Evolutionary conservation across 2,797 vertebrate genomes (phyloP), one percentile per base, ranked within the genome.

Genomic region (Enteromius thamalakanensis): DNA sequence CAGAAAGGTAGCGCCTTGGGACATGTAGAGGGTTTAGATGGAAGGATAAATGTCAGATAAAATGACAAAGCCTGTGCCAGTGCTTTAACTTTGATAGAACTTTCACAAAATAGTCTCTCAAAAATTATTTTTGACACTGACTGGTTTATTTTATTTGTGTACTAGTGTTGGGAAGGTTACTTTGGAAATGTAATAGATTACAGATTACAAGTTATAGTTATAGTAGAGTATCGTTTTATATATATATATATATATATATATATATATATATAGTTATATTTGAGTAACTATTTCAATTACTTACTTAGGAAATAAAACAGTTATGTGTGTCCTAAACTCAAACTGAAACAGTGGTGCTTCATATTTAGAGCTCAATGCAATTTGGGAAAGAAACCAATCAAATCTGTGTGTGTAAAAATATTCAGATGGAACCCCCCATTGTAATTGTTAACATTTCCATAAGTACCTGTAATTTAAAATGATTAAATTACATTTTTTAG

Each of bases 1-100:
- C 85, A 95, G 95, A 91, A 98, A 96, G 97, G 98, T 90, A 87
- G 11, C 0, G 0, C 23, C 26, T 62, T 55, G 29, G 42, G 58
- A 65, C 42, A 1, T 32, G 23, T n/a, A 14, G 11, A 76, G 12
- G 34, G 12, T 58, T 76, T 58, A 58, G 21, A 76, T 15, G 12
- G 72, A 76, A 76, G 58, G 12, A 58, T 76, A 26, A 37, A 58
- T 40, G 51, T 23, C 53, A 76, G 34, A 58, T 58, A 34, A 58
- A 76, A 55, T 58, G 71, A 74, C 29, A 4, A 37, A 19, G 47
- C 34, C 47, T 34, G 29, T 34, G 51, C 29, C 3, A 34, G 32
- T 37, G 21, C 32, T 40, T 55, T 15, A 75, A 40, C 32, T 75
- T 23, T 75, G 32, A 58, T 11, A 75, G 32, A 32, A 55, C 1